Evolutionary conservation across 1,140 invertebrate genomes (phyloP).

Genomic region (Drosophila prosaltans): DNA sequence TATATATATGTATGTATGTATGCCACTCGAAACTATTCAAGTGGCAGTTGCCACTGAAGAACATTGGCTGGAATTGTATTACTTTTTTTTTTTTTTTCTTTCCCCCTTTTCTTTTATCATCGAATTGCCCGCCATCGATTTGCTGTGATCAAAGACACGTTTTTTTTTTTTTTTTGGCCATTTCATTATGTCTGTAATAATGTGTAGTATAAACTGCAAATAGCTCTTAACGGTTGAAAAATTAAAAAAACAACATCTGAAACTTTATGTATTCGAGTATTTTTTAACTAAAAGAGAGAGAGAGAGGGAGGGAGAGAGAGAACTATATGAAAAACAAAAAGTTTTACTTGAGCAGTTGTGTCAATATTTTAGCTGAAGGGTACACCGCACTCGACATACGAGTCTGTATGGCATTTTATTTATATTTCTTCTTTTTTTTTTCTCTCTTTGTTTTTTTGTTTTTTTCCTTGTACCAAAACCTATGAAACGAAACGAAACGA

Average conservation of each 20-base stretch:
- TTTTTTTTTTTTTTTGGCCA: not conserved
- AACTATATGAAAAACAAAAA: not conserved
- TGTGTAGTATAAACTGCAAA: no score
- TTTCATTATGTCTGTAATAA: not conserved
- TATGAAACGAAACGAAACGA: no score
- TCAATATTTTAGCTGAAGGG: slow-evolving; percentile 63
- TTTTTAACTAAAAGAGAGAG: not conserved
- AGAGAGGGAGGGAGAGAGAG: not conserved
- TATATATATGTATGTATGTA: slow-evolving; percentile 5
- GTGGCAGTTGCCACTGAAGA: slow-evolving; percentile 45
- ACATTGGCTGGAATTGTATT: slow-evolving; percentile 27
- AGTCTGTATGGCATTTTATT: no score
- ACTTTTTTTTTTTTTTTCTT: no score
- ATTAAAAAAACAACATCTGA: slow-evolving; percentile 7
- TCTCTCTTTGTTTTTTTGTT: no score
- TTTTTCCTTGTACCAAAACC: no score
- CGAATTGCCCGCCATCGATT: not conserved
- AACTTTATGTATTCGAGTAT: not conserved
- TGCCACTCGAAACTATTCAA: slow-evolving; percentile 22
- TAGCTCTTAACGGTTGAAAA: slow-evolving; percentile 6
- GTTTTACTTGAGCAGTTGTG: slow-evolving; percentile 42
- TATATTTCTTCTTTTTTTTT: no score
- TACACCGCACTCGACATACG: slow-evolving; percentile 54
- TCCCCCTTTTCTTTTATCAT: no score
- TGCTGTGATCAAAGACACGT: not conserved